Conservation (phyloP, 2,888 invertebrate genomes). For the Leptarthrus brevirostris region DNA sequence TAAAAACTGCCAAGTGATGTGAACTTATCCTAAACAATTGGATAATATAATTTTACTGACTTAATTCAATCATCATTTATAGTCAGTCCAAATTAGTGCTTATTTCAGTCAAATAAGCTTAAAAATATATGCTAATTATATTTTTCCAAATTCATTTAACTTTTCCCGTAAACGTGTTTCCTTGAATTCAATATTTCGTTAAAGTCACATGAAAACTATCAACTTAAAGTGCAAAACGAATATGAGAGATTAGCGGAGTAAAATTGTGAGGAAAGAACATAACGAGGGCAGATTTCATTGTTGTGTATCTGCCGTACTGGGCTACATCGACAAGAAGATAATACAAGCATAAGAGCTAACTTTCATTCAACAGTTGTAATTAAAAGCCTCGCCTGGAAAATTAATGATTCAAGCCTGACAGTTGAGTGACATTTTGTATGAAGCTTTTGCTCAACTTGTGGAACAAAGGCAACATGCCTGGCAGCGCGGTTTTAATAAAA, state of each 20-base stretch:
- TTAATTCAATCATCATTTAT: too few relatives aligned
- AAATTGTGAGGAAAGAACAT: too few relatives aligned
- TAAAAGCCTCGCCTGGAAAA: slow-evolving; percentile 46
- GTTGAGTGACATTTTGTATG: slow-evolving; percentile 47
- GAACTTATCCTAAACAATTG: too few relatives aligned
- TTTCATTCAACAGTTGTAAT: slow-evolving; percentile 46
- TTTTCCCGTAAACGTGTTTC: too few relatives aligned
- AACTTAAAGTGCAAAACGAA: slow-evolving; percentile 5
- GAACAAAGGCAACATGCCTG: slow-evolving; percentile 34
- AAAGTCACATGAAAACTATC: not conserved
- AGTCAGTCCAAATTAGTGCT: too few relatives aligned
- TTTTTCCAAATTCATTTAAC: too few relatives aligned
- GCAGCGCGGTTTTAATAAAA: slow-evolving; percentile 37
- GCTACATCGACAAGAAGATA: not conserved
- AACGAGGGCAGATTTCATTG: slow-evolving; percentile 4
- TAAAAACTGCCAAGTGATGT: too few relatives aligned
- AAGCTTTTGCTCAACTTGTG: slow-evolving; percentile 37
- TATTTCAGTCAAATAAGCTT: too few relatives aligned
- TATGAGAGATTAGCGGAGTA: slow-evolving; percentile 1
- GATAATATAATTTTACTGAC: too few relatives aligned
- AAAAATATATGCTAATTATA: too few relatives aligned
- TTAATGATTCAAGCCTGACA: slow-evolving; percentile 47
- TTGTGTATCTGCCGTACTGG: slow-evolving; percentile 7
- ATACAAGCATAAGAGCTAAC: slow-evolving; percentile 32
- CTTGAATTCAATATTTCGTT: too few relatives aligned